Evolutionary conservation across 2,888 invertebrate species (phyloP).

Genomic region (Gordius sp.): DNA sequence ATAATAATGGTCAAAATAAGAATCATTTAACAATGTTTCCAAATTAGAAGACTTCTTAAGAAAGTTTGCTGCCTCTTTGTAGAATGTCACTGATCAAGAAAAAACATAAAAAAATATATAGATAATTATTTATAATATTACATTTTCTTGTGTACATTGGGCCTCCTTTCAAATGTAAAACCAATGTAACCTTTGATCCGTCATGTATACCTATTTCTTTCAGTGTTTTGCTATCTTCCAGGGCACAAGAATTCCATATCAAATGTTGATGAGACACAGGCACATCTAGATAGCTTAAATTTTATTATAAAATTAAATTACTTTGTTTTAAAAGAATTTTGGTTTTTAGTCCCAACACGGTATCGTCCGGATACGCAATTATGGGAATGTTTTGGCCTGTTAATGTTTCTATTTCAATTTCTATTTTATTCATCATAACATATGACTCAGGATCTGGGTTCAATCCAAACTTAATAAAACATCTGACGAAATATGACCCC

Average conservation of each 20-base stretch:
- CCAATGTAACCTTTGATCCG: neutral
- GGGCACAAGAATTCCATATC: neutral
- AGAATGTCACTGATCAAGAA: neutral
- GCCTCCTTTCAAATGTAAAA: conserved; percentile 7
- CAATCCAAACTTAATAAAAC: too few species aligned
- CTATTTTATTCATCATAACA: neutral
- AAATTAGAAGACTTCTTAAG: neutral
- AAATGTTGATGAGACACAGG: conserved; percentile 7
- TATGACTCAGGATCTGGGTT: too few species aligned
- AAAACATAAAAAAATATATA: neutral
- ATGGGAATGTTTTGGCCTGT: neutral
- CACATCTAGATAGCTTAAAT: neutral
- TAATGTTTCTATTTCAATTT: neutral
- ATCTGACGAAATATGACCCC: too few species aligned
- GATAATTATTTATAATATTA: neutral
- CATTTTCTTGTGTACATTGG: conserved; percentile 10
- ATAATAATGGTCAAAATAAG: too few species aligned
- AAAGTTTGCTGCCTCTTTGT: neutral
- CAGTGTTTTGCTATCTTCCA: neutral
- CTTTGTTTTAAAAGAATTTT: neutral
- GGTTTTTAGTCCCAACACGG: neutral
- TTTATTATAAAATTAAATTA: neutral
- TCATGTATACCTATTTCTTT: neutral
- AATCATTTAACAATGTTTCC: neutral
- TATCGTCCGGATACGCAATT: neutral